Conservation (phyloP, 2,888 invertebrate species). For the Dorcus parallelipipedus region DNA sequence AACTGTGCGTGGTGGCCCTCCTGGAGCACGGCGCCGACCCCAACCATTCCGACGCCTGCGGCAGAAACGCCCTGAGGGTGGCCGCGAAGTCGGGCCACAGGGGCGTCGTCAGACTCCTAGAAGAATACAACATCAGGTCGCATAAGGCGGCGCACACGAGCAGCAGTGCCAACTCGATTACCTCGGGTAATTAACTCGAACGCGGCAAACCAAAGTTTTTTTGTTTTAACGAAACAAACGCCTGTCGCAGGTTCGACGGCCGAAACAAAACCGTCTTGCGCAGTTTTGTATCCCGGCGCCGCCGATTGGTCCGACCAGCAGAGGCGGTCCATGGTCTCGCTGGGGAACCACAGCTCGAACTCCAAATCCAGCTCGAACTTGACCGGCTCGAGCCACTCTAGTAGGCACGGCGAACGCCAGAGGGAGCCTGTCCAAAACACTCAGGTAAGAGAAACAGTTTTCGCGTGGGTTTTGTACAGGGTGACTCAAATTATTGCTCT, state of each 20-base stretch:
- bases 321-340: constrained; percentile 54
- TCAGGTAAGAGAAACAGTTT: constrained; percentile 27
- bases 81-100: constrained; percentile 90
- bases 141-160: constrained; percentile 44
- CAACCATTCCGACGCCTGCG: constrained; percentile 80
- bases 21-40: constrained; percentile 84
- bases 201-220: too few species aligned
- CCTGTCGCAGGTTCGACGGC: constrained; percentile 54
- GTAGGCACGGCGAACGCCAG: constrained; percentile 44
- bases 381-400: constrained; percentile 57
- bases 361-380: constrained; percentile 78
- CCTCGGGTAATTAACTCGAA: constrained; percentile 37
- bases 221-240: neutral
- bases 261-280: constrained; percentile 61
- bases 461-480: too few species aligned
- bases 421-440: constrained; percentile 37
- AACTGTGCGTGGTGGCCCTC: constrained; percentile 81
- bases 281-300: constrained; percentile 52
- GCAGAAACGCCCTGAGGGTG: constrained; percentile 81
- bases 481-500: too few species aligned
- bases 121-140: constrained; percentile 56
- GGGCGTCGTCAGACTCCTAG: constrained; percentile 75
- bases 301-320: constrained; percentile 52
- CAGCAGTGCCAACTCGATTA: constrained; percentile 47
- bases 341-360: constrained; percentile 70